A percentile compares a stretch with the other conserved stretches of the same genome.
These are phyloP conservation scores for Eupithecia tripunctaria DNA, from an alignment of 2,888 invertebrate genomes.

Conservation along the genomic window DNA sequence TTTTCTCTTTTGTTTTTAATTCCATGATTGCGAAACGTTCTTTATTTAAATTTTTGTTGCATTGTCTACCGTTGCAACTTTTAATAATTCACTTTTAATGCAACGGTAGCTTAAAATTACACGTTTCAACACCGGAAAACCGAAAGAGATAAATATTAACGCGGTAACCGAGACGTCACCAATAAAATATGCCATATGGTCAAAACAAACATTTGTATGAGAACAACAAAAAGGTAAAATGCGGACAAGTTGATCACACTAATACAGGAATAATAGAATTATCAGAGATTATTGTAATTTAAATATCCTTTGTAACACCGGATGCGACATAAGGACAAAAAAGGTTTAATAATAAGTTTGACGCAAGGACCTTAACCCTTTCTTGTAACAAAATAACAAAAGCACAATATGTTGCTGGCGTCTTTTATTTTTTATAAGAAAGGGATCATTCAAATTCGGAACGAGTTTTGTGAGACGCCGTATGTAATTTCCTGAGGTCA, in stretches of 20 bases:
- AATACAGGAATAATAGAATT: conserved; percentile 81
- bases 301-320: conserved; percentile 80
- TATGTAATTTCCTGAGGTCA: conserved; percentile 69
- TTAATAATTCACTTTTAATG: conserved; percentile 32
- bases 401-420: conserved; percentile 81
- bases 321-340: conserved; percentile 82
- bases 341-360: conserved; percentile 83
- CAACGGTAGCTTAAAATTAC: conserved; percentile 37
- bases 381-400: conserved; percentile 68
- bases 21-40: conserved; percentile 39
- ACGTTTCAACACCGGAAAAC: conserved; percentile 50
- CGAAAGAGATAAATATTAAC: conserved; percentile 51
- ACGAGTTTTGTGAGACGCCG: conserved; percentile 72
- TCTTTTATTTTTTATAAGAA: conserved; percentile 72
- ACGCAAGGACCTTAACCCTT: conserved; percentile 80
- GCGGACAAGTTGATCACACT: conserved; percentile 80
- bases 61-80: conserved; percentile 32
- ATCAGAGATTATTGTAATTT: conserved; percentile 83
- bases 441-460: conserved; percentile 80
- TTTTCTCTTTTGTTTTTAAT: conserved; percentile 66
- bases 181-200: conserved; percentile 68
- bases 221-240: conserved; percentile 55
- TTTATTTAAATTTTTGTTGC: conserved; percentile 38
- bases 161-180: conserved; percentile 51
- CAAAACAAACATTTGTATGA: conserved; percentile 72